Base-by-base conservation (phyloP, 1,140 invertebrate species). In the Drosophila ogumai region DNA sequence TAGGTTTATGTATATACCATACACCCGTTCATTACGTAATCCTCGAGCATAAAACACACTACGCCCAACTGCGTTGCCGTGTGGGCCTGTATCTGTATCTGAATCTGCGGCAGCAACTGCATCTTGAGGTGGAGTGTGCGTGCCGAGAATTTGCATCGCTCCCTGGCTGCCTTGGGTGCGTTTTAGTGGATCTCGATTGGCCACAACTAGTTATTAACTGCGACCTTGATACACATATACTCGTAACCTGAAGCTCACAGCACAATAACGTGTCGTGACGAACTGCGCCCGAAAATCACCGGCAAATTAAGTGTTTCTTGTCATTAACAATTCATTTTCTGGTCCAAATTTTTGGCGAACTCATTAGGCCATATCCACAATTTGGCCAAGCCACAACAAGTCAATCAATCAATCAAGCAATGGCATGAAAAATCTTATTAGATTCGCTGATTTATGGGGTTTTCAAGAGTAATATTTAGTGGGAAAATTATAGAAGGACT, bases 221-320 rank as follows among this genome's bases (percentile, higher is more conserved):
- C 55, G 85, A 88, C 84, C 84, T 88, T 88, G 84, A 81, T 64
- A 90, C 65, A 88, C 73, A 90, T 88, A 61, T 49, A 19, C 38
- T 36, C 34, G 65, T 36, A 54, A 38, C 32, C 9, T 22, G 50
- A 38, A 54, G 50, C 50, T 22, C 50, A 22, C 13, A 54, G 49
- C 49, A 75, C 65, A 76, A 54, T 58, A 75, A 66, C 49, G 49
- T 82, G 47, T 75, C 85, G 80, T 84, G 82, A 79, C 82, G 71
- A 82, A 79, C 75, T 75, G 32, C 54, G 56, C 64, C 49, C 47
- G 61, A 34, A 75, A 84, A 72, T 75, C 63, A 52, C 79, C 68
- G 58, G 66, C 57, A 69, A 75, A 58, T 57, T 77, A 3, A 46
- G 65, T 56, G 50, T 59, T 71, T 56, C 68, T 72, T 59, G 68